Evolutionary conservation across 2,888 invertebrate species (phyloP).

Genomic region (Lasioglossum figueresi): DNA sequence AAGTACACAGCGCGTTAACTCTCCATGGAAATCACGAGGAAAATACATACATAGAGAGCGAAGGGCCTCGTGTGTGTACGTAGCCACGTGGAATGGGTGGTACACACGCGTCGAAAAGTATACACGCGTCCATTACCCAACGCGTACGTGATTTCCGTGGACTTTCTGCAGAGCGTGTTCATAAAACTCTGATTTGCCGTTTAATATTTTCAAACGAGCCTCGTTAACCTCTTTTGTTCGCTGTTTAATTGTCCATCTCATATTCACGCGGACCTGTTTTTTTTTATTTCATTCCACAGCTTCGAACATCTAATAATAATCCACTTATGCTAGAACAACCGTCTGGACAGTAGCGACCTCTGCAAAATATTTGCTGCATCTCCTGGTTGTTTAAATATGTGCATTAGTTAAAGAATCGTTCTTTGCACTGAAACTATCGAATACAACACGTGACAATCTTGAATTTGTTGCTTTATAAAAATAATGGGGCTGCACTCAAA

Average conservation of each 20-base stretch:
- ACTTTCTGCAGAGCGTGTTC: background rate
- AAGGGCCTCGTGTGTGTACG: background rate
- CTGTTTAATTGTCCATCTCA: slow-evolving; percentile 54
- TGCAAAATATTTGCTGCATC: too few species aligned
- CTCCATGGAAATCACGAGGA: slow-evolving; percentile 57
- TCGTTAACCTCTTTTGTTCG: slow-evolving; percentile 30
- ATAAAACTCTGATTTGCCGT: slow-evolving; percentile 52
- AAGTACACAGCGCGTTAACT: slow-evolving; percentile 44
- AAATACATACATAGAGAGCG: slow-evolving; percentile 27
- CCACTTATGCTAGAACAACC: background rate
- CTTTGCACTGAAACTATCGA: too few species aligned
- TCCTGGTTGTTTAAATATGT: too few species aligned
- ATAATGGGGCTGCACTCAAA: too few species aligned
- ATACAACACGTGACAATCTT: too few species aligned
- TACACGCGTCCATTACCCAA: slow-evolving; percentile 15
- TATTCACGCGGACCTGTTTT: background rate
- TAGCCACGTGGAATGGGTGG: slow-evolving; percentile 4
- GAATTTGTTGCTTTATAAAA: too few species aligned
- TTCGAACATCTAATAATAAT: background rate
- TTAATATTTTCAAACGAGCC: slow-evolving; percentile 40
- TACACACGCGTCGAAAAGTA: background rate
- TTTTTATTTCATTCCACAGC: background rate
- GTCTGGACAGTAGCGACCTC: background rate
- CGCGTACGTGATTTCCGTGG: slow-evolving; percentile 37
- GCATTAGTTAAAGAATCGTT: too few species aligned